phyloP scores from a whole-genome alignment of 1,140 invertebrate species.

The Rhagoletis pomonella region DNA sequence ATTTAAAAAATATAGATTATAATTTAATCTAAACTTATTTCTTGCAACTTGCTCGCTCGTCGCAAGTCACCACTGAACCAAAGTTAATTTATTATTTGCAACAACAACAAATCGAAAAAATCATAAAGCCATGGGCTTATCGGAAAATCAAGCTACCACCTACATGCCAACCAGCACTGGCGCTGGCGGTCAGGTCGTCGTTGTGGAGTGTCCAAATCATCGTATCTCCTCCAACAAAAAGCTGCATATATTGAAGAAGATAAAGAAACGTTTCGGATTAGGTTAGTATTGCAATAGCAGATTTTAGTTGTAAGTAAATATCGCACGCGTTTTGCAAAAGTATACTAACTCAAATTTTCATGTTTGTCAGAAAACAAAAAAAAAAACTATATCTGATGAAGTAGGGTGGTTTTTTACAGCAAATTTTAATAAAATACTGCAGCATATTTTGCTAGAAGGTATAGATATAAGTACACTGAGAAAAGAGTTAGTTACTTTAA shows the following conservation, averaged over 20 bases:
- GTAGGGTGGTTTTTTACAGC: too few species aligned
- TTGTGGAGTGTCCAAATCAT: constrained; percentile 60
- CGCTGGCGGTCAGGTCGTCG: constrained; percentile 60
- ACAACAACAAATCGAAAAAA: not conserved
- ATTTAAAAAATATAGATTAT: not conserved
- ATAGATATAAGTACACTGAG: too few species aligned
- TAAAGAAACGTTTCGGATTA: constrained; percentile 76
- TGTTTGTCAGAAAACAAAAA: too few species aligned
- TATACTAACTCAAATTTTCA: too few species aligned
- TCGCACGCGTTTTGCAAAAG: too few species aligned
- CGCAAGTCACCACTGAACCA: not conserved
- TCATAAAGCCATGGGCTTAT: constrained; percentile 65
- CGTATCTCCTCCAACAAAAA: constrained; percentile 72
- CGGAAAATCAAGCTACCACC: constrained; percentile 67
- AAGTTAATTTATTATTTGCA: constrained; percentile 10
- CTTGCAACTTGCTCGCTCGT: not conserved
- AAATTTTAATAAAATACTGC: too few species aligned
- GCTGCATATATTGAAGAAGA: constrained; percentile 77
- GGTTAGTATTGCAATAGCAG: constrained; percentile 70
- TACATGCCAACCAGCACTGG: constrained; percentile 67
- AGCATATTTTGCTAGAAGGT: too few species aligned
- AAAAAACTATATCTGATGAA: too few species aligned
- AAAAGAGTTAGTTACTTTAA: too few species aligned
- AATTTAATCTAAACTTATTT: constrained; percentile 19
- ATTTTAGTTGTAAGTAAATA: too few species aligned